Conservation (phyloP, 2,888 invertebrate genomes). For the Thera britannica region DNA sequence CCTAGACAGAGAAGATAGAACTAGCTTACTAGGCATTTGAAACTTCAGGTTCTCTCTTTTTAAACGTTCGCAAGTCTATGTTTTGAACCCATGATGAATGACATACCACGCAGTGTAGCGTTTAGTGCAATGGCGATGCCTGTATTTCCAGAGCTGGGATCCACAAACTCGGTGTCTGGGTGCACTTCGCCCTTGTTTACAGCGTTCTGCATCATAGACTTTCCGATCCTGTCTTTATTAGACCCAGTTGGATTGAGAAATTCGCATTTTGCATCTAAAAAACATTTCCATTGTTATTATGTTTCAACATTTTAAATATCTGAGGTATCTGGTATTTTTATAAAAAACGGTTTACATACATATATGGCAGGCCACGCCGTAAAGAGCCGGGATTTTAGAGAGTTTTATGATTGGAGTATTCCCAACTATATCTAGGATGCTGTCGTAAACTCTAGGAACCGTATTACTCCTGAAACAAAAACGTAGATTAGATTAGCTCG, state of each 20-base stretch:
- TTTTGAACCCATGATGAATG: neutral
- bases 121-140: slow-evolving; percentile 97
- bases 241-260: slow-evolving; percentile 97
- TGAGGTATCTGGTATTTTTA: neutral
- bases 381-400: slow-evolving; percentile 89
- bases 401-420: slow-evolving; percentile 91
- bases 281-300: neutral
- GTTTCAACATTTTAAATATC: too few relatives aligned
- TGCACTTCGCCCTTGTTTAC: slow-evolving; percentile 91
- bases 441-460: slow-evolving; percentile 65
- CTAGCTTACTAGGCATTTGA: too few relatives aligned
- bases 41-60: too few relatives aligned
- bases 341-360: slow-evolving; percentile 73
- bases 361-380: slow-evolving; percentile 91
- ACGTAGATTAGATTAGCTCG: neutral
- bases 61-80: too few relatives aligned
- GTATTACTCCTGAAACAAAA: slow-evolving; percentile 11
- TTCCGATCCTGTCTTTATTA: slow-evolving; percentile 95
- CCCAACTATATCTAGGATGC: slow-evolving; percentile 90
- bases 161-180: slow-evolving; percentile 93
- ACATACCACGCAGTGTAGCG: slow-evolving; percentile 87
- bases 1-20: slow-evolving; percentile 62
- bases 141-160: slow-evolving; percentile 93
- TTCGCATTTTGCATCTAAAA: slow-evolving; percentile 95
- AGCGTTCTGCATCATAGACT: slow-evolving; percentile 95